Base-by-base conservation (phyloP, 2,797 vertebrate genomes). In the Megalops cyprinoides region DNA sequence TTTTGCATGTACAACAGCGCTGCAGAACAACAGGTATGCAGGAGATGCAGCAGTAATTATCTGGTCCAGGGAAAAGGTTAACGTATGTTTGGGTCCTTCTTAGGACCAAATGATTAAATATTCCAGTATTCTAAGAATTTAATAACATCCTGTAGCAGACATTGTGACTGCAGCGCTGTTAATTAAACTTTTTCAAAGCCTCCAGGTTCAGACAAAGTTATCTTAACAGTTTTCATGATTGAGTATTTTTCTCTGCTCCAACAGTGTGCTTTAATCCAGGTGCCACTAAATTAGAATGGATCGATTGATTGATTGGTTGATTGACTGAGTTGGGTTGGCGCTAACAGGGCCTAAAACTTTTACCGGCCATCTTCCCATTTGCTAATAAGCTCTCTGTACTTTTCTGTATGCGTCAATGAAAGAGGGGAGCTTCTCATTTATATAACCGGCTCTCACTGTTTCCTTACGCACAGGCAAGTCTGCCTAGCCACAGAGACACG, bases 381-480 rank as follows among this genome's bases (percentile, higher is more conserved):
- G 31, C 5, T 65, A 14, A 73, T 42, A 73, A 73, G 39, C 18
- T 49, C n/a, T 25, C 44, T 53, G 34, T 76, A 67, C n/a, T 79
- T 39, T 81, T 81, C 51, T 78, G 82, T 53, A 34, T 83, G 55
- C 58, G 58, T 87, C 88, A 89, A 31, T 31, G 56, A 65, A n/a
- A 48, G 46, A 56, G 71, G 28, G 56, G 25, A 31, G 56, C 67
- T 65, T 75, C 58, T 67, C 49, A 65, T 67, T 67, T 75, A 79
- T 76, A 69, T 76, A 69, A 77, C 46, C 23, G 74, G 37, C 76
- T 60, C 74, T 77, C n/a, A 14, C 81, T 81, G 81, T 74, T 87
- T 84, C 56, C 76, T 90, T 88, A 86, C 80, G 74, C 86, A 88
- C 86, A 82, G 42, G 82, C 31, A 49, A 1, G 71, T 87, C 87